phyloP scores from a whole-genome alignment of 2,888 invertebrate genomes.

The Cheilosia pagana region DNA sequence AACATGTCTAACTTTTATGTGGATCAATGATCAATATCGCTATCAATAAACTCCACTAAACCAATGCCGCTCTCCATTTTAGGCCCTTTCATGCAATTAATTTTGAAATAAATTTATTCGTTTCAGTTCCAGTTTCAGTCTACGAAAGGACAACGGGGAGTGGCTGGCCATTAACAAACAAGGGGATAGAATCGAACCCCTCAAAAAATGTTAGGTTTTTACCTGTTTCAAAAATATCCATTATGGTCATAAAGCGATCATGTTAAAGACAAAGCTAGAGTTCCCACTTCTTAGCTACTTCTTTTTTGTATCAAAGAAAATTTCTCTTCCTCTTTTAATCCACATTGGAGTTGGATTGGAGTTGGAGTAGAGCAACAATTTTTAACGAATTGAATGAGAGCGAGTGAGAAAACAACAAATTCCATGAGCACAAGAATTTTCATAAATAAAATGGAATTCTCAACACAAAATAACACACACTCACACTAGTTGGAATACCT shows the following conservation, averaged over 20 bases:
- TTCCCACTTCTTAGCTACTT: neutral
- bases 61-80: too few species aligned
- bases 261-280: constrained; percentile 18
- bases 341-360: neutral
- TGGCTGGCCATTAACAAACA: too few species aligned
- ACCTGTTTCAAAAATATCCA: constrained; percentile 25
- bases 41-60: too few species aligned
- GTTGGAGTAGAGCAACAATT: constrained; percentile 1
- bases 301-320: neutral
- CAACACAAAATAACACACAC: constrained; percentile 4
- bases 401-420: constrained; percentile 10
- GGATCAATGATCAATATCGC: too few species aligned
- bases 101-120: too few species aligned
- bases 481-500: neutral
- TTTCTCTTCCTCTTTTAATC: constrained; percentile 30
- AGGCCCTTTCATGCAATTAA: too few species aligned
- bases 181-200: neutral
- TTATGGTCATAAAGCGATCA: constrained; percentile 6
- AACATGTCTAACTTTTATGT: too few species aligned
- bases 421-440: constrained; percentile 10
- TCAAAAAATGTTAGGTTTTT: neutral
- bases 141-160: too few species aligned
- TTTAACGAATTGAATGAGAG: neutral
- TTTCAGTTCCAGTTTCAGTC: too few species aligned
- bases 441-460: neutral